A percentile compares a stretch with the other conserved stretches of the same genome.
These are phyloP conservation scores for Diachasmimorpha longicaudata DNA, from an alignment of 1,140 invertebrate genomes.

Conservation along the genomic window DNA sequence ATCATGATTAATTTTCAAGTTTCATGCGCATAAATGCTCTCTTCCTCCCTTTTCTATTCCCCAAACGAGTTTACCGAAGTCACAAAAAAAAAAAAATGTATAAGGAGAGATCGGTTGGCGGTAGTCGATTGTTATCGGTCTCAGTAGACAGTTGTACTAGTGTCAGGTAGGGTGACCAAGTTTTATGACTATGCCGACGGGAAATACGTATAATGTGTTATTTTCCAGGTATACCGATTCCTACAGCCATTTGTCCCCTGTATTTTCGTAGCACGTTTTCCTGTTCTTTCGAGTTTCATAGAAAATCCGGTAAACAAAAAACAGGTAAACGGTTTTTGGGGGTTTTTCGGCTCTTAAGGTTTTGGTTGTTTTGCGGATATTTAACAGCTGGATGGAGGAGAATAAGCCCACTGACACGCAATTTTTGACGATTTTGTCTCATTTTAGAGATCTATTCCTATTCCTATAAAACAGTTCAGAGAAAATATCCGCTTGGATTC, in stretches of 20 bases:
- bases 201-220: not conserved
- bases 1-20: not conserved
- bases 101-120: not conserved
- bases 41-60: not conserved
- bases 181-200: constrained; percentile 13
- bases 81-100: not conserved
- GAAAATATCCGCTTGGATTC: no score
- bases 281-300: not conserved
- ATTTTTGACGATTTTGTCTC: no score
- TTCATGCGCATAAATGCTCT: not conserved
- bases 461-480: no score
- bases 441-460: no score
- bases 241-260: not conserved
- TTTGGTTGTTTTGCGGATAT: no score
- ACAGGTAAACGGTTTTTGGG: no score
- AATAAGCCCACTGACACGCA: no score
- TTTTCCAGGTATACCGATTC: not conserved
- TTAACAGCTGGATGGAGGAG: no score
- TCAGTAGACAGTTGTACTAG: constrained; percentile 9
- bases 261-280: not conserved
- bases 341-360: no score
- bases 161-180: constrained; percentile 19
- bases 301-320: not conserved
- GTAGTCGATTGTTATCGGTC: constrained; percentile 24
- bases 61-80: not conserved